A percentile compares a stretch with the other conserved stretches of the same genome.
Conservation (phyloP, 2,797 vertebrate species). For the Melanotaenia maccullochi region DNA sequence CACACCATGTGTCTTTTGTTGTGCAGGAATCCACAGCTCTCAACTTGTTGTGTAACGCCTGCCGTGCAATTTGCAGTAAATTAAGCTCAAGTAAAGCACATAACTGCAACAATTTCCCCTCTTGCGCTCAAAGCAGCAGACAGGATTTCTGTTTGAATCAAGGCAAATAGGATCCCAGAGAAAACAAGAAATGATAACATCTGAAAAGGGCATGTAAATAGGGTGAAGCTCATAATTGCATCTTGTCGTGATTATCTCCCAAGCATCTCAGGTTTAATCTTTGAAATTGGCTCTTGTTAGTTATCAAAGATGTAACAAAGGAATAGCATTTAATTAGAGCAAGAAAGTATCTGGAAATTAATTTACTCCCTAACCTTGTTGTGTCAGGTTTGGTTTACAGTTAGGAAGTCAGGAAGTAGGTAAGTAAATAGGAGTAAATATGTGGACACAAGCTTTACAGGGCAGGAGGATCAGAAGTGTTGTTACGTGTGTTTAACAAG, state of each 20-base stretch:
- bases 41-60: constrained; percentile 76
- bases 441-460: neutral
- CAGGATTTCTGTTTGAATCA: constrained; percentile 48
- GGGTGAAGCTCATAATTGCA: constrained; percentile 66
- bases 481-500: constrained; percentile 36
- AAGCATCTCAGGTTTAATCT: constrained; percentile 66
- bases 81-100: constrained; percentile 64
- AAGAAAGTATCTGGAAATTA: constrained; percentile 63
- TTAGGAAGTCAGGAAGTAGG: neutral
- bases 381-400: constrained; percentile 18
- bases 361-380: constrained; percentile 50
- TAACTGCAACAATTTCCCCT: constrained; percentile 28
- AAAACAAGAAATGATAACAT: constrained; percentile 64
- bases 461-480: constrained; percentile 28
- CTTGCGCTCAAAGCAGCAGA: constrained; percentile 1
- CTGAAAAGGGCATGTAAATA: constrained; percentile 61
- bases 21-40: constrained; percentile 72
- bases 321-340: constrained; percentile 68
- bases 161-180: constrained; percentile 60
- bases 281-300: constrained; percentile 74
- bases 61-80: constrained; percentile 70
- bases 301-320: constrained; percentile 68
- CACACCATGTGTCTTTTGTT: constrained; percentile 62
- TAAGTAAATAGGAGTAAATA: constrained; percentile 26
- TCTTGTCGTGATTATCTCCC: constrained; percentile 65